These are phyloP conservation scores for Cyclophora punctaria DNA, from an alignment of 2,888 invertebrate species.

Conservation along the genomic window DNA sequence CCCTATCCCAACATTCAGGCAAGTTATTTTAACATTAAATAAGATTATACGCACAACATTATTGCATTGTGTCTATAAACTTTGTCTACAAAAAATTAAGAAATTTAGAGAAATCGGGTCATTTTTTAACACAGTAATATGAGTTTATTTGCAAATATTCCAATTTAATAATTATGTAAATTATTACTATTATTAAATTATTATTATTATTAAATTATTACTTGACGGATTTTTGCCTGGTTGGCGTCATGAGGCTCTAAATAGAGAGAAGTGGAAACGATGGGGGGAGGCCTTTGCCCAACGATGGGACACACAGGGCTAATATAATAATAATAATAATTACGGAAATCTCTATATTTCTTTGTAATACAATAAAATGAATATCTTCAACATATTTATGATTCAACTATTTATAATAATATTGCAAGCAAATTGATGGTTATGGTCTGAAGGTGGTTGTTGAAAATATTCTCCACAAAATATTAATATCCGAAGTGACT, in stretches of 20 bases:
- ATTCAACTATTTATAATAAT: not conserved
- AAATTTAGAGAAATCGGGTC: conserved; percentile 5
- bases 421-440: not conserved
- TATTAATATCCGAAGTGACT: not conserved
- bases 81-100: conserved; percentile 13
- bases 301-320: too few species aligned
- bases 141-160: not conserved
- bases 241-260: too few species aligned
- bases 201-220: too few species aligned
- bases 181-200: too few species aligned
- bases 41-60: conserved; percentile 47
- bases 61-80: conserved; percentile 37
- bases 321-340: too few species aligned
- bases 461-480: not conserved
- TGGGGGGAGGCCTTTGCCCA: too few species aligned
- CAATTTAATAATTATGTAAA: not conserved
- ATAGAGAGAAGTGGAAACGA: too few species aligned
- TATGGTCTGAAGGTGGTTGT: not conserved
- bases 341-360: conserved; percentile 17
- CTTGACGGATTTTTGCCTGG: too few species aligned
- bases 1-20: conserved; percentile 99
- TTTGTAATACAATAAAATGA: conserved; percentile 9
- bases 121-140: too few species aligned
- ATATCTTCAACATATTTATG: not conserved
- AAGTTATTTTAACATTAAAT: conserved; percentile 52